Evolutionary conservation across 2,888 invertebrate species (phyloP), one percentile per base, ranked within the genome.

Genomic region (Rhorus exstirpatorius): DNA sequence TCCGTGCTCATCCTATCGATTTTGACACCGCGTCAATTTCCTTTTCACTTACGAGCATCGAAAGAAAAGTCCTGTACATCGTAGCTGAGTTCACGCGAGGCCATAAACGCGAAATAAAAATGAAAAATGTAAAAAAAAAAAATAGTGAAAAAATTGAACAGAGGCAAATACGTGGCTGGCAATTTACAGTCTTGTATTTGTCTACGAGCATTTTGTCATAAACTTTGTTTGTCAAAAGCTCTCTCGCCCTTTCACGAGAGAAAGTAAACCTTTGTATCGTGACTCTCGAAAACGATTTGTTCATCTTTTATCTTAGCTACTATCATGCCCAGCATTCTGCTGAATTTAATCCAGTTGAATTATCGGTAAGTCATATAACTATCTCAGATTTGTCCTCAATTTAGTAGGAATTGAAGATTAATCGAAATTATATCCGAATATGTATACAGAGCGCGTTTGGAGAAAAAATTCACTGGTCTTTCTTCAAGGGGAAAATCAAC

Each of bases 31-130:
- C 26, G 26, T 24, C 31, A 8, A 49, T 77, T 44, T 53, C 41
- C 55, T 77, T 49, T 46, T 70, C 49, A 68, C 58, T 4, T 77
- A 61, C 53, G 70, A 61, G 49, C 53, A 61, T n/a, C n/a, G 70
- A 78, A 78, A 78, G 78, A 61, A 53, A 78, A 70, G 31, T 53
- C n/a, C n/a, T n/a, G 35, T 53, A 49, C 58, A 67, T 49, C n/a
- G n/a, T 61, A 8, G 49, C 35, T 12, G 65, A 67, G 76, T 76
- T 67, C 35, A 67, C 31, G 12, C 58, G 67, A 67, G 67, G 76
- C 14, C 58, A 24, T 26, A 49, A 24, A 38, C 12, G 44, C 26
- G 44, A 12, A 14, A 24, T 17, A 35, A 55, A 63, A 55, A 38
- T 2, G 7, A 58, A 71, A 49, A 53, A n/a, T n/a, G n/a, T 12